Evolutionary conservation across 2,888 invertebrate species (phyloP), one percentile per base, ranked within the genome.

Genomic region (Crematogaster levior): DNA sequence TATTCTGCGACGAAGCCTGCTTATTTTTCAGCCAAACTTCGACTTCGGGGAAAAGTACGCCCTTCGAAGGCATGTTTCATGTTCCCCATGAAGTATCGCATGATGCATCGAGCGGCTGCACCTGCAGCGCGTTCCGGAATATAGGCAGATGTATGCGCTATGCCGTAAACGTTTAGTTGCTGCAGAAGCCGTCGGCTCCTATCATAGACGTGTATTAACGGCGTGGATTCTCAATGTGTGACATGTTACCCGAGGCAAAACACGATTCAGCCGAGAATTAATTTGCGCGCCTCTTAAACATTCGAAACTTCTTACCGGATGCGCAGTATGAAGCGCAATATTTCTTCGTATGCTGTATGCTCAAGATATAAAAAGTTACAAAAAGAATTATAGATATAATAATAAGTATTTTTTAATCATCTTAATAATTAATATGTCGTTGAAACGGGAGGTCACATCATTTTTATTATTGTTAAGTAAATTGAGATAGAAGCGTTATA

Each of bases 121-220:
- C 77, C 56, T 77, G 77, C 18, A 46, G 24, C 24, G 53, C 30
- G 43, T 56, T 7, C 7, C 34, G 43, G 12, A 43, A 30, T 37
- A 51, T 24, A 30, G 30, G 21, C 43, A 56, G 56, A 77, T 66
- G 21, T 34, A 77, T 40, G 43, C 56, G 48, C 74, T 24, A 15
- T 37, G 43, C 68, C 77, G 43, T 77, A 77, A 68, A 77, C 56
- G 56, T 66, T 56, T 30, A n/a, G n/a, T 53, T 24, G 43, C 37
- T 12, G n/a, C 43, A 46, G 68, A 68, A 79, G 56, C 56, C 68
- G 34, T 43, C 34, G 34, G 30, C 53, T 40, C 12, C 56, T 66
- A 43, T 56, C 30, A 7, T 56, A 18, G 43, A 46, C 40, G 3
- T 27, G 24, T 58, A 58, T 58, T 79, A 79, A 68, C 43, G 40